Evolutionary conservation across 2,797 vertebrate genomes (phyloP), one percentile per base, ranked within the genome.

Genomic region (Lates japonicus): DNA sequence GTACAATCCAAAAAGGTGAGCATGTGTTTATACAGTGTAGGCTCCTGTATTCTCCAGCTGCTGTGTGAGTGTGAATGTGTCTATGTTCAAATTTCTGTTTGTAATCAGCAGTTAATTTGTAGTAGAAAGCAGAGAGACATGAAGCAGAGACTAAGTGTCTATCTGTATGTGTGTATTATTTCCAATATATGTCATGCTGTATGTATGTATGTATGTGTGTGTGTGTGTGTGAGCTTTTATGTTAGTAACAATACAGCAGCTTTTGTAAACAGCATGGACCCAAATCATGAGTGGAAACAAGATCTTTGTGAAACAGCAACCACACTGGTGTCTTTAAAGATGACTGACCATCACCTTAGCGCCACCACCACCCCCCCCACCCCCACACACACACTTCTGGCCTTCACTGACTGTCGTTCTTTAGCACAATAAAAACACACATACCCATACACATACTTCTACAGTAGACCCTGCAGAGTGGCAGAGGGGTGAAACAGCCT

Each of bases 401-500:
- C 63, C 70, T 54, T 61, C 35, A 16, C 19, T 10, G 58, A 46
- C 52, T 44, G 20, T 51, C 54, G 77, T 54, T 80, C 58, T 63
- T 61, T 46, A 84, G 49, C 48, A 44, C 81, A 73, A 74, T 55
- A 54, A 82, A 81, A 82, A 72, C 79, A 64, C 59, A 78, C 70
- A 71, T 13, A 46, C 68, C 57, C 76, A 74, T 57, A 63, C 59
- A 64, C 25, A 52, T 17, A 57, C 17, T 25, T 52, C 55, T 33
- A 41, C 51, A 70, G 80, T 41, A 70, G 71, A 77, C 65, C 57
- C 9, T 8, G 25, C 57, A 67, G 60, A 74, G 73, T 35, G 73
- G 70, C 76, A 66, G 64, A 75, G 78, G 76, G 82, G 74, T 70
- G 78, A 83, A 52, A 61, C 77, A 48, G 58, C 66, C 80, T 52